phyloP scores from a whole-genome alignment of 1,140 invertebrate species.

The Zaprionus tsacasi region DNA sequence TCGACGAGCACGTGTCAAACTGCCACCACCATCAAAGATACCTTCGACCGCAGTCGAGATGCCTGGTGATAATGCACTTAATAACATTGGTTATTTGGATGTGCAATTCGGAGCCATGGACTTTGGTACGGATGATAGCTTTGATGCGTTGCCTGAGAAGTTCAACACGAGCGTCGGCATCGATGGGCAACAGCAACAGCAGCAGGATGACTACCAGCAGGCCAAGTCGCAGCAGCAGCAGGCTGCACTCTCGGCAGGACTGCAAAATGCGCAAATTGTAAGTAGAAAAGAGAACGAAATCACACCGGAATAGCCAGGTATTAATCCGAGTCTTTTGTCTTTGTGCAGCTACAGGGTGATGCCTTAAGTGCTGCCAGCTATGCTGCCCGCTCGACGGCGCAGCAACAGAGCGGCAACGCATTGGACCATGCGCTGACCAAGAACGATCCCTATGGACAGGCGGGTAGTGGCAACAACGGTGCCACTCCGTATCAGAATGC shows the following conservation, averaged over 20 bases:
- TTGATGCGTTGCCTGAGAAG: slow-evolving; percentile 86
- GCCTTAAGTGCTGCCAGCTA: slow-evolving; percentile 66
- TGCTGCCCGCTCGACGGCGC: slow-evolving; percentile 61
- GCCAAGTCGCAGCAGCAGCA: slow-evolving; percentile 75
- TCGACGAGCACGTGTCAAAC: slow-evolving; percentile 89
- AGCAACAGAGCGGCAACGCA: slow-evolving; percentile 63
- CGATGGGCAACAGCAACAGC: slow-evolving; percentile 69
- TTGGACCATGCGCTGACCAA: slow-evolving; percentile 78
- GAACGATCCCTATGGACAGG: slow-evolving; percentile 78
- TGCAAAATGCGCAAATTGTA: slow-evolving; percentile 81
- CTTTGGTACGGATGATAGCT: slow-evolving; percentile 88
- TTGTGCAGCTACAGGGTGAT: slow-evolving; percentile 59
- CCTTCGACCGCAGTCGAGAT: slow-evolving; percentile 97
- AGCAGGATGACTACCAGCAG: slow-evolving; percentile 77
- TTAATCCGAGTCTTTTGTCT: neutral
- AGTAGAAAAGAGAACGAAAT: slow-evolving; percentile 22
- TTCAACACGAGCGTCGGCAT: slow-evolving; percentile 77
- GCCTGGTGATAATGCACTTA: slow-evolving; percentile 92
- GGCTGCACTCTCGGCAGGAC: slow-evolving; percentile 64
- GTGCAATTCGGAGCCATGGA: slow-evolving; percentile 97
- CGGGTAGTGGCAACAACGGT: slow-evolving; percentile 44
- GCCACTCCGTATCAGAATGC: slow-evolving; percentile 72
- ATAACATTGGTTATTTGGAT: slow-evolving; percentile 91
- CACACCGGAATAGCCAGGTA: neutral
- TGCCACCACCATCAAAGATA: slow-evolving; percentile 97